These are phyloP conservation scores for Heliconius nattereri DNA, from an alignment of 1,140 invertebrate genomes.

Conservation along the genomic window DNA sequence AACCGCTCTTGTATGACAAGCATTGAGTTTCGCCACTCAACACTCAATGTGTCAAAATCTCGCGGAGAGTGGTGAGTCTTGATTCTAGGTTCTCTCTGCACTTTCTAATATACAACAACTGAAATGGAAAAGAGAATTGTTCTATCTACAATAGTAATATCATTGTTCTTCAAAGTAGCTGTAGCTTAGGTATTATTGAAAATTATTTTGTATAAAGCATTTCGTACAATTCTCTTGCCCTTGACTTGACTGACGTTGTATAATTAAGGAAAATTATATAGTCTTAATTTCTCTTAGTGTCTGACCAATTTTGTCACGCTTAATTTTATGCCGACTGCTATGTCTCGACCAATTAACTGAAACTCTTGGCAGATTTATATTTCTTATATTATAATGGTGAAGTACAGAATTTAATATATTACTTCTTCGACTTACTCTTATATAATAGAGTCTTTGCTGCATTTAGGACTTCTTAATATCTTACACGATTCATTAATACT, in stretches of 20 bases:
- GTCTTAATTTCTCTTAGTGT: constrained; percentile 63
- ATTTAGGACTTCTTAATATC: too few relatives aligned
- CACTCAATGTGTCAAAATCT: too few relatives aligned
- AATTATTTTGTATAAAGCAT: background rate
- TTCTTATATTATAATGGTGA: background rate
- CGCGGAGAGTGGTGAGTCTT: too few relatives aligned
- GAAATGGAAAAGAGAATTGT: too few relatives aligned
- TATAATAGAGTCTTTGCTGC: background rate
- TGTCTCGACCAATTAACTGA: constrained; percentile 58
- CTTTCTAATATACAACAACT: too few relatives aligned
- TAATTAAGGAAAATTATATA: constrained; percentile 64
- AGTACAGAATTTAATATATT: background rate
- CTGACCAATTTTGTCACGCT: constrained; percentile 66
- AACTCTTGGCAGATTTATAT: constrained; percentile 36
- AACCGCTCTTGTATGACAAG: too few relatives aligned
- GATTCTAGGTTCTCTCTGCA: too few relatives aligned
- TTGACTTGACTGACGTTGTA: constrained; percentile 14
- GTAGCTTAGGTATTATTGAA: background rate
- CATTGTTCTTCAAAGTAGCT: background rate
- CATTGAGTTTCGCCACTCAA: too few relatives aligned
- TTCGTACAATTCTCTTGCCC: background rate
- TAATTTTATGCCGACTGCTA: constrained; percentile 58
- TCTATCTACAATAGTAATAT: background rate
- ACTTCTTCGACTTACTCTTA: background rate
- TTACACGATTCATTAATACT: too few relatives aligned